A percentile compares a stretch with the other conserved stretches of the same genome.
Evolutionary conservation across 2,113 vertebrate species (phyloP).

Genomic region (Menidia beryllina): DNA sequence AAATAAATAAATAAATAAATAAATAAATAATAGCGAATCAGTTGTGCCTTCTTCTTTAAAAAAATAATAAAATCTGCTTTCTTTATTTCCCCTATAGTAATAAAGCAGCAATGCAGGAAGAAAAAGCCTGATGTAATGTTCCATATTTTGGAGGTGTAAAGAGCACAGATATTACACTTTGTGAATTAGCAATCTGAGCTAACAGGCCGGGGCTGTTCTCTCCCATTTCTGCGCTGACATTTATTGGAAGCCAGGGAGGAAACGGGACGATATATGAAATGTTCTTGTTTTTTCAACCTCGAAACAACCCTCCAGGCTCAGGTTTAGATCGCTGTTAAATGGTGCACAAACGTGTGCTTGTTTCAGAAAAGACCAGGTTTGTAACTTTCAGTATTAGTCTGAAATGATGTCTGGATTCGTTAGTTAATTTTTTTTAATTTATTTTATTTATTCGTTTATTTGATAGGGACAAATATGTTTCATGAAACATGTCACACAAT

Average conservation of each 20-base stretch:
- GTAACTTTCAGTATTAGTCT: no score
- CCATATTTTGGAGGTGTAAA: constrained; percentile 66
- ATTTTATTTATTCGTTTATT: no score
- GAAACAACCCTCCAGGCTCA: constrained; percentile 47
- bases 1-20: no score
- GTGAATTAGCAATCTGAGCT: constrained; percentile 58
- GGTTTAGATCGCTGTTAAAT: constrained; percentile 17
- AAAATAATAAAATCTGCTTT: constrained; percentile 5
- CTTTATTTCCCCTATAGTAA: constrained; percentile 15
- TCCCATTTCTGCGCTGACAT: constrained; percentile 40
- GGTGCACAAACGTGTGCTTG: no score
- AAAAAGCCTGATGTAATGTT: no score
- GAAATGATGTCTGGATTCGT: not conserved
- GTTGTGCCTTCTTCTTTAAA: not conserved
- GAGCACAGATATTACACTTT: constrained; percentile 51
- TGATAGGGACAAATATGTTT: no score
- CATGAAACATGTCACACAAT: no score
- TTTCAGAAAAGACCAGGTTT: no score
- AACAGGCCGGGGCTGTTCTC: constrained; percentile 64
- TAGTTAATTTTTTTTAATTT: no score
- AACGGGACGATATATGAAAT: constrained; percentile 53
- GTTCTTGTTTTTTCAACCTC: constrained; percentile 45
- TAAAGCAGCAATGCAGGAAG: constrained; percentile 12
- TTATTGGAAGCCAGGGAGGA: constrained; percentile 56
- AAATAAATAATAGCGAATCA: constrained; percentile 66